Evolutionary conservation across 2,888 invertebrate genomes (phyloP).

Genomic region (Oscheius myriophilus): DNA sequence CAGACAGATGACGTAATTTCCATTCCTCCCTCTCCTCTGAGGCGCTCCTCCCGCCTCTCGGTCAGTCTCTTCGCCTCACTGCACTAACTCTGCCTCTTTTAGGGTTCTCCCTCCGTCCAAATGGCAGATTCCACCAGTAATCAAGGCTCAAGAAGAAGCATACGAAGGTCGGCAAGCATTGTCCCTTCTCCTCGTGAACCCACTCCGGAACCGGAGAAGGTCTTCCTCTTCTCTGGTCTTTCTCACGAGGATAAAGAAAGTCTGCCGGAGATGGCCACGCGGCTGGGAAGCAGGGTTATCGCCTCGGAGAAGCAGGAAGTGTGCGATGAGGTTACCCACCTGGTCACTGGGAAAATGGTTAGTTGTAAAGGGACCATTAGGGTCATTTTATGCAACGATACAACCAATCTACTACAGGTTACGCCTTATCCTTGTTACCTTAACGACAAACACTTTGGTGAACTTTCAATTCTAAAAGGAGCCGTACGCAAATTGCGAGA

Average conservation of each 20-base stretch:
- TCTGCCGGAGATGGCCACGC: not conserved
- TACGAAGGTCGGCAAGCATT: too few species aligned
- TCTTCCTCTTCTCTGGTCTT: not conserved
- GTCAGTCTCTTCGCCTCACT: not conserved
- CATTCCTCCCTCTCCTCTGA: not conserved
- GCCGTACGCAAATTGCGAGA: too few species aligned
- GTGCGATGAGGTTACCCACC: slow-evolving; percentile 14
- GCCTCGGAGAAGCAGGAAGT: slow-evolving; percentile 3
- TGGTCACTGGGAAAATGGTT: slow-evolving; percentile 26
- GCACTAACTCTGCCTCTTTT: not conserved
- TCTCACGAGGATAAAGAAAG: slow-evolving; percentile 6
- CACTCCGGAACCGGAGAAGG: not conserved
- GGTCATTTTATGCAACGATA: too few species aligned
- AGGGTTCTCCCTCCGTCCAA: too few species aligned
- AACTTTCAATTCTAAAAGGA: too few species aligned
- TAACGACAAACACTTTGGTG: too few species aligned
- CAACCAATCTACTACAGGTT: too few species aligned
- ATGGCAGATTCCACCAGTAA: too few species aligned
- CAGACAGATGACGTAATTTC: not conserved
- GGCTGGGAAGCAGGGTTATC: slow-evolving; percentile 7
- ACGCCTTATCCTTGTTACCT: too few species aligned
- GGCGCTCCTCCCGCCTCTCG: not conserved
- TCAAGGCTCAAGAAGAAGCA: too few species aligned
- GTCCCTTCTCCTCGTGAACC: not conserved
- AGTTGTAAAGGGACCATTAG: too few species aligned